Evolutionary conservation across 2,888 invertebrate species (phyloP), one percentile per base, ranked within the genome.

Genomic region (Chrysotoxum bicinctum): DNA sequence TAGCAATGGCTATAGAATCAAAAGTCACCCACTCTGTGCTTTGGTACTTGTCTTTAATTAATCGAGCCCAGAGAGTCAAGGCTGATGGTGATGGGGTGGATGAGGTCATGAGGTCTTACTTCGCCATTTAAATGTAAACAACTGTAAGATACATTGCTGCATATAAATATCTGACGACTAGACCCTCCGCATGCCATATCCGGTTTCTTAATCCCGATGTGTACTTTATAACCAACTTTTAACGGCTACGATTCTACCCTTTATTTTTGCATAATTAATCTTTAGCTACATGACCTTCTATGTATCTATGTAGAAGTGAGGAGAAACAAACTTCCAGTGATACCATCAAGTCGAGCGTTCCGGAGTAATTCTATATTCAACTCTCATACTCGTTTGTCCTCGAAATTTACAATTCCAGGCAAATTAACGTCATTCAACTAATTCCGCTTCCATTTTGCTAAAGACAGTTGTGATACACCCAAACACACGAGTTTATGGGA

Each of bases 261-360:
- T 86, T 78, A 86, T 86, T 86, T 86, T 86, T 86, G 86, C 86
- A 86, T 86, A 86, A 86, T 86, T 86, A 86, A 86, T 86, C 86
- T 82, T 82, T 78, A 86, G 82, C 70, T 82, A 82, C 86, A 86
- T 82, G 82, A 77, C 86, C 86, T 66, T 76, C 66, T 50, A 45
- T 48, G 78, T 50, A n/a, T 23, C 12, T 8, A 14, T 50, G 8
- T 0, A 26, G 21, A 4, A 73, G 40, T 56, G 56, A 30, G 30
- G 48, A 60, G 35, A 64, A 54, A 58, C 58, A 64, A 54, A 58
- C 58, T 19, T 43, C 40, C 26, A 58, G 19, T 14, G 12, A 56
- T 19, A 30, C 19, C 21, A 21, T 19, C 58, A 43, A 62, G 50
- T 40, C 66, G 12, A 26, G 14, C 48, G 60, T 79, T 66, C 60